These are phyloP conservation scores for Strix occidentalis DNA, from an alignment of 2,797 vertebrate genomes.

Conservation along the genomic window DNA sequence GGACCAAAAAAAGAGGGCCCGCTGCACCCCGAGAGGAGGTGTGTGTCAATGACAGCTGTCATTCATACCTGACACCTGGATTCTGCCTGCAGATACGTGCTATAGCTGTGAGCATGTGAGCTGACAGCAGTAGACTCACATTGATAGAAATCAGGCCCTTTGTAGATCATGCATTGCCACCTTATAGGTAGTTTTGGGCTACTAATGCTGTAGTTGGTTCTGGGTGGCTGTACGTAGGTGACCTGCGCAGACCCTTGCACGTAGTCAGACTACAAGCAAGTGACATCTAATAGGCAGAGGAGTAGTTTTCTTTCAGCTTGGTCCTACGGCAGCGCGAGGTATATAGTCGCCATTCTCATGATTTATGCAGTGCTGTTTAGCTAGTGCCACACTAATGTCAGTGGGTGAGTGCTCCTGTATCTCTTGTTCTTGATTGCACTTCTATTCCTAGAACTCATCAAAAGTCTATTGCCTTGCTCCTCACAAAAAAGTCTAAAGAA, in stretches of 20 bases:
- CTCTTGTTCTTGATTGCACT: slow-evolving; percentile 22
- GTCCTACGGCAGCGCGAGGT: not conserved
- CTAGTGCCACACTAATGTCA: not conserved
- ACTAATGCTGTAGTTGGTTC: not conserved
- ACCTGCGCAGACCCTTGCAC: not conserved
- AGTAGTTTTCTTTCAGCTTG: not conserved
- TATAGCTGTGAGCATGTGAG: not conserved
- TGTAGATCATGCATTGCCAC: not conserved
- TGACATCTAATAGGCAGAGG: not conserved
- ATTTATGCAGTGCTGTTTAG: not conserved
- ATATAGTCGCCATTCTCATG: not conserved
- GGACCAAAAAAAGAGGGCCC: not conserved
- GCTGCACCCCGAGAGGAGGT: not conserved
- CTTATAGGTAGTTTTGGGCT: not conserved
- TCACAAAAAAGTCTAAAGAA: slow-evolving; percentile 1
- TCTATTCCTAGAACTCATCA: slow-evolving; percentile 20
- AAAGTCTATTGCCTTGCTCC: not conserved
- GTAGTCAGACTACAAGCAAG: not conserved
- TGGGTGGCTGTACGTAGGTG: not conserved
- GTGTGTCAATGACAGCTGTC: not conserved
- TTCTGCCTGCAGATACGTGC: not conserved
- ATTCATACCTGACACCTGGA: not conserved
- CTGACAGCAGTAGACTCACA: not conserved
- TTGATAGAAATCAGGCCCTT: not conserved
- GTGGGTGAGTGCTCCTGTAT: not conserved